phyloP scores from a whole-genome alignment of 1,140 invertebrate species.

The Drosophila pectinifera region DNA sequence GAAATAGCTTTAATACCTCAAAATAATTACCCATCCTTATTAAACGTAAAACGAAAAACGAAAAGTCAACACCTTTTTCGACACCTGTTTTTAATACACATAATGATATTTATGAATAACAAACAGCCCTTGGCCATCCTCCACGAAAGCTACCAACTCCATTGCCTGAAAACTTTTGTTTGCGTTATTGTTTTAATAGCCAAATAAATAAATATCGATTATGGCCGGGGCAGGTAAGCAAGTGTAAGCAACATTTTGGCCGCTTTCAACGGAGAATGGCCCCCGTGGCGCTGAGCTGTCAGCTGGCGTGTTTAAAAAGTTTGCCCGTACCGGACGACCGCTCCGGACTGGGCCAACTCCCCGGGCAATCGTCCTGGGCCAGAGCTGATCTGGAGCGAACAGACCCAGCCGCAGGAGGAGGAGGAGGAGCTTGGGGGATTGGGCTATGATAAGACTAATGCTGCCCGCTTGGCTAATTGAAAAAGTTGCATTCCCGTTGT shows the following conservation, averaged over 20 bases:
- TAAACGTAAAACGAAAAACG: slow-evolving; percentile 3
- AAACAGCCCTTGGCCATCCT: slow-evolving; percentile 18
- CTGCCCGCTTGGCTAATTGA: slow-evolving; percentile 63
- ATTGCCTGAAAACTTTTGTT: slow-evolving; percentile 27
- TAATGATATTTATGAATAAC: slow-evolving; percentile 27
- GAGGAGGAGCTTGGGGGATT: slow-evolving; percentile 12
- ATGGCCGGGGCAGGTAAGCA: slow-evolving; percentile 44
- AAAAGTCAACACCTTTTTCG: slow-evolving; percentile 9
- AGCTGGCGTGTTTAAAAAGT: slow-evolving; percentile 68
- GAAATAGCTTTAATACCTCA: background rate
- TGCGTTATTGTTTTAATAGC: slow-evolving; percentile 58
- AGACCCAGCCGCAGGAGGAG: no score
- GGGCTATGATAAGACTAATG: slow-evolving; percentile 65
- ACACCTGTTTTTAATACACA: slow-evolving; percentile 18
- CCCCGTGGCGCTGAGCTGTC: slow-evolving; percentile 64
- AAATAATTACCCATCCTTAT: background rate
- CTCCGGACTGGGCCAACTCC: slow-evolving; percentile 34
- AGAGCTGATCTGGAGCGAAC: slow-evolving; percentile 31
- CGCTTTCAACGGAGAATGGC: slow-evolving; percentile 56
- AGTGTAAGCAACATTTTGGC: slow-evolving; percentile 42
- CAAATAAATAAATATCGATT: slow-evolving; percentile 79
- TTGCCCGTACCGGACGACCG: slow-evolving; percentile 31
- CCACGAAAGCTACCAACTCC: slow-evolving; percentile 3
- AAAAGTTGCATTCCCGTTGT: slow-evolving; percentile 68
- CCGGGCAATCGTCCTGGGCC: slow-evolving; percentile 50